Base-by-base conservation (phyloP, 2,797 vertebrate species). In the Pangasius larnaudii region DNA sequence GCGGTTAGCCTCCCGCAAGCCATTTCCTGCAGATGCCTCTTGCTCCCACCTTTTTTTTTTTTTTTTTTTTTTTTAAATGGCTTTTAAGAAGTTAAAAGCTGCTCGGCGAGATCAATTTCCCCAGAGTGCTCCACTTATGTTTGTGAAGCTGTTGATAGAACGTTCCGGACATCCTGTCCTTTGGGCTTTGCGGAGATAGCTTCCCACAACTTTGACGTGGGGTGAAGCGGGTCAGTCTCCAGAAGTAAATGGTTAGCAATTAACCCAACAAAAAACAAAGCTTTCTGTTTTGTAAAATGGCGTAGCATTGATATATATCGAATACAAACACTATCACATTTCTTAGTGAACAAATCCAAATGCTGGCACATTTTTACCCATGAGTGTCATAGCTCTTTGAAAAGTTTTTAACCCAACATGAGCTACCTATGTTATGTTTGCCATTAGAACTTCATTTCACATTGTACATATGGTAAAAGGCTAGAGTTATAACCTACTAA, bases 101-200 rank as follows among this genome's bases (percentile, higher is more conserved):
- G 93, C 89, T 89, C 22, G 81, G 90, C 90, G 90, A 92, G 92
- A 87, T 89, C 77, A 65, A 65, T 36, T 88, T 90, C 86, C 92
- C 90, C 89, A 91, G 91, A 93, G 93, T 90, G 84, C 90, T 91
- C 65, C 88, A 59, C 91, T 91, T 85, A 91, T 96, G 94, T 95
- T 94, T 95, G 91, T 92, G 92, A 94, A 95, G 93, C 94, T 95
- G 94, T 94, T 95, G 92, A 88, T 93, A 94, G 87, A 93, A 93
- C 89, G 92, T 93, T 89, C 94, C 92, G 93, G 94, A 95, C 92
- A 92, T 94, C 93, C 36, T 51, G 91, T 93, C 93, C 93, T 92
- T 85, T 63, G 91, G 94, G 92, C 87, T 90, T 92, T 90, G 90
- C 71, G 87, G 83, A 87, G 89, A 90, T 88, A 91, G 89, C 71